Base-by-base conservation (phyloP, 2,888 invertebrate species). In the Mellilla xanthometata region DNA sequence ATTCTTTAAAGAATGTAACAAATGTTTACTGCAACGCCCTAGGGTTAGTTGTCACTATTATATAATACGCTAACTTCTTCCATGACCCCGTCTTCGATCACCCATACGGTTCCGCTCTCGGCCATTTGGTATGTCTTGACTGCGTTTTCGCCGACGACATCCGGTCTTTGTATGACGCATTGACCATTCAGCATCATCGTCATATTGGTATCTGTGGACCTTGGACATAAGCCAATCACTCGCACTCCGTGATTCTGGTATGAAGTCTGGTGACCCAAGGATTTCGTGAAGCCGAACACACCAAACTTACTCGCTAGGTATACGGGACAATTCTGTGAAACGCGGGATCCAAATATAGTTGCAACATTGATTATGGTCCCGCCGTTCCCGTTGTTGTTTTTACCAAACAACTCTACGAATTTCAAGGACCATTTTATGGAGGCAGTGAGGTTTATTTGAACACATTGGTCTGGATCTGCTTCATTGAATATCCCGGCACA, bases 361-460 rank as follows among this genome's bases (percentile, higher is more conserved):
- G 92, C 81, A 26, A 92, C 74, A 63, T 94, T 94, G 10, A 93
- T 80, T 31, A 93, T 87, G 2, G 89, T 84, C 2, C 93, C 93
- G 2, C 93, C 93, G 26, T 71, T 64, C 0, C 91, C 91, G 1
- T 88, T 83, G 13, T 80, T 82, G 52, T 90, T 81, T 35, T 71
- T 84, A n/a, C 91, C 80, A 89, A 92, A 88, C 62, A 89, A 79
- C 39, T 91, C 77, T 56, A 91, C 76, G 15, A 88, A 92, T 12
- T 91, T 75, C 12, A 88, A 65, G 0, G 83, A 81, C 47, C 90
- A 76, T 29, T 68, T 65, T 2, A 75, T 48, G 1, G 66, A 13
- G 15, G 68, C 72, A 7, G 60, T 55, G 0, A 62, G 55, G 19
- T 90, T 90, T 3, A 83, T 66, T 12, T 62, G 64, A 4, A 77